Evolutionary conservation across 2,797 vertebrate species (phyloP).

Genomic region (Eleutherodactylus coqui): DNA sequence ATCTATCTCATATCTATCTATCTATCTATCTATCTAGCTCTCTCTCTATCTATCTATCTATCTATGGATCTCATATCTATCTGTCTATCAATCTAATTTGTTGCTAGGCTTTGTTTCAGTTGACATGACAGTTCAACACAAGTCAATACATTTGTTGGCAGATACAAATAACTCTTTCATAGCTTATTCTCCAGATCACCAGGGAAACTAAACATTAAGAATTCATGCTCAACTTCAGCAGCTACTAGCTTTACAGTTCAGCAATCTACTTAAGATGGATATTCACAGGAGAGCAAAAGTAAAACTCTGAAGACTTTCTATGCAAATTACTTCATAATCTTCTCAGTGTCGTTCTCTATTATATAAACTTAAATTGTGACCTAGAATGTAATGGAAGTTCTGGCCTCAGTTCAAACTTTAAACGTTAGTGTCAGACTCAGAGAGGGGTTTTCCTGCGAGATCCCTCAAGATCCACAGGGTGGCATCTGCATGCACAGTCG

Average conservation of each 20-base stretch:
- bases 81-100: neutral
- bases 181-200: neutral
- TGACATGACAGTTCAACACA: slow-evolving; percentile 9
- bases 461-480: no score
- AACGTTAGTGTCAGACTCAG: no score
- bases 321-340: slow-evolving; percentile 1
- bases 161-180: neutral
- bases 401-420: neutral
- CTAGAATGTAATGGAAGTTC: neutral
- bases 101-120: neutral
- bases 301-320: slow-evolving; percentile 10
- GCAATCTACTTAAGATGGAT: neutral
- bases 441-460: no score
- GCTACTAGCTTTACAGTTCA: slow-evolving; percentile 8
- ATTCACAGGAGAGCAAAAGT: neutral
- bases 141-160: slow-evolving; percentile 2
- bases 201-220: neutral
- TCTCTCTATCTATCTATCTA: slow-evolving; percentile 12
- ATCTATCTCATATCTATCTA: slow-evolving; percentile 25
- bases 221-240: neutral
- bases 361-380: slow-evolving; percentile 2
- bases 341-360: neutral
- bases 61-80: slow-evolving; percentile 37
- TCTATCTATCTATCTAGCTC: slow-evolving; percentile 12
- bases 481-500: no score